phyloP scores from a whole-genome alignment of 2,113 vertebrate genomes.

The Marmota monax region DNA sequence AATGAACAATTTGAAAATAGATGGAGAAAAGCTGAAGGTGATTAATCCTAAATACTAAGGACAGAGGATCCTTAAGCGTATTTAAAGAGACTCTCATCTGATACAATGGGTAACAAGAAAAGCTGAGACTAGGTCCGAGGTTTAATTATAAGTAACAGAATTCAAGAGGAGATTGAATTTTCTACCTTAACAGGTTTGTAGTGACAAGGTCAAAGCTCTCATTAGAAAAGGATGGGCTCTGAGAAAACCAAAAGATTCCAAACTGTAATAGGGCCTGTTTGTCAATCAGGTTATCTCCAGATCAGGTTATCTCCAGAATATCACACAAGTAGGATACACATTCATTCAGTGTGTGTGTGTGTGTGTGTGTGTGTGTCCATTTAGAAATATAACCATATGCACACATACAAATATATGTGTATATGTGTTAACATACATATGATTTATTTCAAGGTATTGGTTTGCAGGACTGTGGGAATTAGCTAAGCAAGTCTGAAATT shows the following conservation, averaged over 20 bases:
- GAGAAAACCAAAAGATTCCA: not conserved
- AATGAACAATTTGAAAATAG: not conserved
- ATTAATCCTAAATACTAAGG: not conserved
- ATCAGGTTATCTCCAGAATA: not conserved
- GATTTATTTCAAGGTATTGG: not conserved
- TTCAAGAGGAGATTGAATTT: not conserved
- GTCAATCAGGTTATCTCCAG: not conserved
- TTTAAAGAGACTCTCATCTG: not conserved
- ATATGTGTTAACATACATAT: not conserved
- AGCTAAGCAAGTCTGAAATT: not conserved
- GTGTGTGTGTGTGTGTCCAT: not conserved
- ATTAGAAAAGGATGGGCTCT: not conserved
- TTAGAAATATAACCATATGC: not conserved
- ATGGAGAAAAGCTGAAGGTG: not conserved
- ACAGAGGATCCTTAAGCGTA: too few species aligned
- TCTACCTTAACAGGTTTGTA: not conserved
- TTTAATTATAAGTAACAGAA: not conserved
- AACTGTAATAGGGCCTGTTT: not conserved
- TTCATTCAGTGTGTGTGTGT: not conserved
- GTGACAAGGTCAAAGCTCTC: not conserved
- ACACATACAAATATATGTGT: not conserved
- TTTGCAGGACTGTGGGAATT: not conserved
- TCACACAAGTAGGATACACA: not conserved
- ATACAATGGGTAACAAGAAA: constrained; percentile 21
- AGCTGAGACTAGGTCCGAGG: not conserved